Percentiles rank a stretch among this genome's conserved stretches.
Evolutionary conservation across 2,888 invertebrate genomes (phyloP).

Genomic region (Xestia rhomboidea): DNA sequence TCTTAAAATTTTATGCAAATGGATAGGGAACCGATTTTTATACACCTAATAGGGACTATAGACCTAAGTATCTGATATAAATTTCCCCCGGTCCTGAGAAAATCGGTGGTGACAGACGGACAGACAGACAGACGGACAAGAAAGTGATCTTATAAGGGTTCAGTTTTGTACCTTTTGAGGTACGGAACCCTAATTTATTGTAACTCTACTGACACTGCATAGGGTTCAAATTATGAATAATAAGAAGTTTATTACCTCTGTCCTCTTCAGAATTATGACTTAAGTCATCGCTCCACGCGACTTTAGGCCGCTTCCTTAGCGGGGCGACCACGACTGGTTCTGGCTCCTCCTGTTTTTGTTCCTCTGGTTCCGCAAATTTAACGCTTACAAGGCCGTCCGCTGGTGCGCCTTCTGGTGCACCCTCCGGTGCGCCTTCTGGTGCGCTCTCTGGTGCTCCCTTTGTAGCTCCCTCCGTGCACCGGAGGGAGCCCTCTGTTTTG

Average conservation of each 20-base stretch:
- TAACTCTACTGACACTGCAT: background rate
- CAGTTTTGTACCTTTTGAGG: too few relatives aligned
- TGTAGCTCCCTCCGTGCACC: background rate
- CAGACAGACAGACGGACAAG: too few relatives aligned
- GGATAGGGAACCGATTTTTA: too few relatives aligned
- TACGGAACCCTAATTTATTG: too few relatives aligned
- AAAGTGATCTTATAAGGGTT: too few relatives aligned
- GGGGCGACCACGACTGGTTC: background rate
- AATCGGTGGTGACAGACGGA: too few relatives aligned
- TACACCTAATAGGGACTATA: too few relatives aligned
- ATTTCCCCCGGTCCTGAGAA: too few relatives aligned
- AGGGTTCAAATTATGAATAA: background rate
- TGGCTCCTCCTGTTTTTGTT: background rate
- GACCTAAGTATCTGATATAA: too few relatives aligned
- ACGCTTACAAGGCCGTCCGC: too few relatives aligned
- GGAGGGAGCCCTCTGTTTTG: background rate
- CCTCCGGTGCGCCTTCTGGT: background rate
- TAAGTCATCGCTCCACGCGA: constrained; percentile 88
- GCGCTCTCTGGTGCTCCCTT: background rate
- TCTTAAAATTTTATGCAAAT: too few relatives aligned
- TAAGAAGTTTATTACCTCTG: constrained; percentile 78
- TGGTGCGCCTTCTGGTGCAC: background rate
- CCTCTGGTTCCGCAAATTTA: background rate
- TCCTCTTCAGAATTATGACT: constrained; percentile 89
- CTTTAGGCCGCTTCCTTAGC: constrained; percentile 74